Evolutionary conservation across 2,797 vertebrate species (phyloP), one percentile per base, ranked within the genome.

Genomic region (Malurus leucopterus): DNA sequence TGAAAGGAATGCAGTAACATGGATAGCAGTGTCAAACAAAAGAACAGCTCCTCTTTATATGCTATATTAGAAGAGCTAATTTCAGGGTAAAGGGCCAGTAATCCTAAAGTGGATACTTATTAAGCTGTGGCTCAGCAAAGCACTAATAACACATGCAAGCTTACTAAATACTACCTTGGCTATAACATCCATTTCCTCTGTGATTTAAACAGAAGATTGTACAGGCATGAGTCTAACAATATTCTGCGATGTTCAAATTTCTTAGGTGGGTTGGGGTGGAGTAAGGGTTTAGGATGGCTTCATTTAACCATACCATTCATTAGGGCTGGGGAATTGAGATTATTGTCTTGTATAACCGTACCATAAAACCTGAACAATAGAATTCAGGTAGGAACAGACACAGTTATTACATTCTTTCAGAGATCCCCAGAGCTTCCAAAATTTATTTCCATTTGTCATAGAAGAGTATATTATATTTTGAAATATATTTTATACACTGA

Each of bases 31-130:
- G 46, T 54, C 46, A 79, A 64, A 24, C 16, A 76, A 84, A 90
- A 90, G 21, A 72, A 3, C 15, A 69, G 17, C 30, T 68, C 34
- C 30, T 82, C 36, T 71, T 92, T 87, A 36, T 23, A 64, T 61
- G 32, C 43, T 41, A 46, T 78, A 70, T 70, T 74, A 90, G 72
- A 77, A 30, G 20, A 89, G 20, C 47, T 90, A 93, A 93, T 89
- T 87, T 89, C 44, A 87, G 38, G 40, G 41, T 86, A 79, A 69
- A 90, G 18, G 36, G 29, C 49, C 41, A 86, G n/a, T n/a, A 89
- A 27, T 70, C 26, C 27, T 68, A 57, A 84, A 24, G 40, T 76
- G 61, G 57, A 26, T 88, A 65, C 49, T 91, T 83, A 86, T 64
- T 91, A 94, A 84, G 32, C 23, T 0, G 0, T 81, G 77, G 46